Evolutionary conservation across 1,140 invertebrate genomes (phyloP).

Genomic region (Anagrus nilaparvatae): DNA sequence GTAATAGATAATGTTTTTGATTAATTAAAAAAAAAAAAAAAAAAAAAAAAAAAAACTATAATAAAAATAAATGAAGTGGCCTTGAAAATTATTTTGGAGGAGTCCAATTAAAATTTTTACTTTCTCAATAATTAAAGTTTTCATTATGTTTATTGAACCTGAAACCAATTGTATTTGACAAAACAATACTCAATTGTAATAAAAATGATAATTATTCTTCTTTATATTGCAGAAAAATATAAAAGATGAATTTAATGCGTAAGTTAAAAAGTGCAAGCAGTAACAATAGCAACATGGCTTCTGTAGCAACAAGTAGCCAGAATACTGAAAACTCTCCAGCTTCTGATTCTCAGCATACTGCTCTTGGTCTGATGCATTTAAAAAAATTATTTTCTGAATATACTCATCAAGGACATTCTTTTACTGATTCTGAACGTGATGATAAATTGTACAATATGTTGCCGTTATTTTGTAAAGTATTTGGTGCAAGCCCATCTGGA

Average conservation of each 20-base stretch:
- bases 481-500: slow-evolving; percentile 76
- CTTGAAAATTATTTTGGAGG: too few species aligned
- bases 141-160: too few species aligned
- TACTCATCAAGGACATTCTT: slow-evolving; percentile 70
- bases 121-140: too few species aligned
- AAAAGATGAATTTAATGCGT: slow-evolving; percentile 73
- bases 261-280: slow-evolving; percentile 57
- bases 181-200: neutral
- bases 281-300: slow-evolving; percentile 39
- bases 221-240: slow-evolving; percentile 18
- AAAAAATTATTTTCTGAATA: slow-evolving; percentile 94
- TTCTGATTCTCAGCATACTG: slow-evolving; percentile 61
- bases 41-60: too few species aligned
- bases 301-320: slow-evolving; percentile 31
- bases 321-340: slow-evolving; percentile 40
- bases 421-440: slow-evolving; percentile 76
- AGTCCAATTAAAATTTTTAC: too few species aligned
- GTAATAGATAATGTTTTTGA: too few species aligned
- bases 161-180: too few species aligned
- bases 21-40: too few species aligned
- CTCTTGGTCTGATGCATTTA: slow-evolving; percentile 87
- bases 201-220: slow-evolving; percentile 1
- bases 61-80: too few species aligned
- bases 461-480: slow-evolving; percentile 95
- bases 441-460: slow-evolving; percentile 96